phyloP scores from a whole-genome alignment of 2,113 vertebrate genomes.

The Ancistrus triradiatus region DNA sequence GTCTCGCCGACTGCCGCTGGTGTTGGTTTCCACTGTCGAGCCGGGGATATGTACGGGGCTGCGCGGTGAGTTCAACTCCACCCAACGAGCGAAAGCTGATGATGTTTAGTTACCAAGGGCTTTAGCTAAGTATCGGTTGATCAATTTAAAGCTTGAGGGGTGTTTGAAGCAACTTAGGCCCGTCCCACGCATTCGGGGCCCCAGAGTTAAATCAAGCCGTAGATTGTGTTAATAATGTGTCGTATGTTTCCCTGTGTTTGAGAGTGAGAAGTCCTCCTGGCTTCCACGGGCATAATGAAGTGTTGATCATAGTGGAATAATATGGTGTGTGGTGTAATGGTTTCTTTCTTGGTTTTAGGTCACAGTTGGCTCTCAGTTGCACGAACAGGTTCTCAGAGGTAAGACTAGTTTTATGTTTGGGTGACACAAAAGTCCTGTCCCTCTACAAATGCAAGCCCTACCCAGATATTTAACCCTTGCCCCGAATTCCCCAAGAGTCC shows the following conservation, averaged over 20 bases:
- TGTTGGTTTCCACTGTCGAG: slow-evolving; percentile 78
- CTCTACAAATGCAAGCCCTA: no score
- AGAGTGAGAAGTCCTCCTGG: no score
- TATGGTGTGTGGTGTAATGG: not conserved
- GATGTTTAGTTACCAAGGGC: not conserved
- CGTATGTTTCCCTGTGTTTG: no score
- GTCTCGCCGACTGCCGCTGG: slow-evolving; percentile 76
- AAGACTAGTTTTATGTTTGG: slow-evolving; percentile 6
- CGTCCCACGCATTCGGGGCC: not conserved
- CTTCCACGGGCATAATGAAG: not conserved
- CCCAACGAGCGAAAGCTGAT: no score
- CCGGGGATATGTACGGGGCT: slow-evolving; percentile 82
- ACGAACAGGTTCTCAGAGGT: slow-evolving; percentile 74
- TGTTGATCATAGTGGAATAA: not conserved
- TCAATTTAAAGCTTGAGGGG: not conserved
- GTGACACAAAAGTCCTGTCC: not conserved
- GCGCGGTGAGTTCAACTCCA: slow-evolving; percentile 67
- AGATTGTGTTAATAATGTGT: slow-evolving; percentile 3
- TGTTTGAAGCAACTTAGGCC: not conserved
- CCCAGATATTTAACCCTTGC: no score
- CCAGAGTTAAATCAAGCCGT: not conserved
- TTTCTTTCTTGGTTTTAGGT: slow-evolving; percentile 58
- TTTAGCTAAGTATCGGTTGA: not conserved
- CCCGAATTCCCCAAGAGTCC: no score
- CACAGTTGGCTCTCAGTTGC: slow-evolving; percentile 72